Evolutionary conservation across 2,888 invertebrate genomes (phyloP), one percentile per base, ranked within the genome.

Genomic region (Athalia rosae): DNA sequence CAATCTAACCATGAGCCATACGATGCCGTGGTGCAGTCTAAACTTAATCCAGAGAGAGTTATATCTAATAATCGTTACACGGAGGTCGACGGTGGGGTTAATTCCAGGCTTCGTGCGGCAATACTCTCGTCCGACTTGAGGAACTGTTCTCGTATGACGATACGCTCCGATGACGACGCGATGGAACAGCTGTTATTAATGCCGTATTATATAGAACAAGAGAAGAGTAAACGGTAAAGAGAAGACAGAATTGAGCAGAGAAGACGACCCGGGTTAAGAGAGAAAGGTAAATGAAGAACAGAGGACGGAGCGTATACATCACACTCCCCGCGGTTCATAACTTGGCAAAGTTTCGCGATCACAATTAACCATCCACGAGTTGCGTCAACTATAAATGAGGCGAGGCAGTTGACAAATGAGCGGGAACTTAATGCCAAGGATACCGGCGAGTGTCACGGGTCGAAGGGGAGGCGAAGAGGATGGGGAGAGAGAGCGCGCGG

Each of bases 331-430:
- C 28, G 69, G 59, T 77, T 77, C 66, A 77, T 59, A 77, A 77
- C 69, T 64, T 77, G 64, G 58, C 15, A 73, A 77, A 66, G 79
- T 78, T 74, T 61, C 11, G 66, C 63, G 79, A 77, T 63, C 61
- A 71, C 58, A 74, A 69, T 78, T 76, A 74, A 76, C 78, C 74
- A 64, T 64, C 76, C 63, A 76, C 77, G 66, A 73, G 77, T 67
- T 47, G 48, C 50, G 67, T 50, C 66, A 66, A 50, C 67, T 47
- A 61, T 63, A 76, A 66, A 76, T 50, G 76, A 63, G 69, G 71
- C 66, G 66, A 61, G 58, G 69, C 77, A 53, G 77, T 59, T 77
- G 66, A 58, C 69, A 77, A 77, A 77, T 77, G 77, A 77, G 77
- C 69, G 66, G 77, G 69, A 69, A 77, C 59, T 56, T 77, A 69